phyloP scores from a whole-genome alignment of 2,797 vertebrate genomes.

The Gorsachius magnificus region DNA sequence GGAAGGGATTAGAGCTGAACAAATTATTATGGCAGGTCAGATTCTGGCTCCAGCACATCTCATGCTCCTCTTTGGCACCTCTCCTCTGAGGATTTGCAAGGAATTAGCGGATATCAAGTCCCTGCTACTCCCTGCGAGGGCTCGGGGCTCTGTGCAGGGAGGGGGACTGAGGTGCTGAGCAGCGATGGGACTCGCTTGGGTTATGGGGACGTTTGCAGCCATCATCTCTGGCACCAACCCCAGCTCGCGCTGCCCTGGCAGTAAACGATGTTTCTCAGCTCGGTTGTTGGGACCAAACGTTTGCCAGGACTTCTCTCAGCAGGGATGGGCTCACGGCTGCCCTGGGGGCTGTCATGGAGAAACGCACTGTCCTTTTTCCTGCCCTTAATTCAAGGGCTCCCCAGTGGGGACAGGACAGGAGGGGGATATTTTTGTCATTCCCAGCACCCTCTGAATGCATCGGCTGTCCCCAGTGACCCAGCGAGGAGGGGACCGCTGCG shows the following conservation, averaged over 20 bases:
- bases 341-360: neutral
- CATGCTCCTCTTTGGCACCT: neutral
- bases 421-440: neutral
- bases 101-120: neutral
- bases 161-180: neutral
- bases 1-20: slow-evolving; percentile 13
- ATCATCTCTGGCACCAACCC: rapidly evolving
- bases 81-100: neutral
- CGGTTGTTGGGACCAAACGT: neutral
- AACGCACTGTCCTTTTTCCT: neutral
- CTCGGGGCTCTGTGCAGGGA: neutral
- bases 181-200: neutral
- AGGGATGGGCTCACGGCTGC: neutral
- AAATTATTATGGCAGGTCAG: neutral
- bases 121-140: neutral
- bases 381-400: neutral
- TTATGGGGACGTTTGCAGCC: neutral
- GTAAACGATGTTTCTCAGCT: neutral
- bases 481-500: rapidly evolving
- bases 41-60: neutral
- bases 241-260: rapidly evolving
- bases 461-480: neutral
- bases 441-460: neutral
- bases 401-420: neutral
- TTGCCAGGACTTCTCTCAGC: neutral